phyloP scores from a whole-genome alignment of 2,797 vertebrate species.

The Neoniphon sammara region DNA sequence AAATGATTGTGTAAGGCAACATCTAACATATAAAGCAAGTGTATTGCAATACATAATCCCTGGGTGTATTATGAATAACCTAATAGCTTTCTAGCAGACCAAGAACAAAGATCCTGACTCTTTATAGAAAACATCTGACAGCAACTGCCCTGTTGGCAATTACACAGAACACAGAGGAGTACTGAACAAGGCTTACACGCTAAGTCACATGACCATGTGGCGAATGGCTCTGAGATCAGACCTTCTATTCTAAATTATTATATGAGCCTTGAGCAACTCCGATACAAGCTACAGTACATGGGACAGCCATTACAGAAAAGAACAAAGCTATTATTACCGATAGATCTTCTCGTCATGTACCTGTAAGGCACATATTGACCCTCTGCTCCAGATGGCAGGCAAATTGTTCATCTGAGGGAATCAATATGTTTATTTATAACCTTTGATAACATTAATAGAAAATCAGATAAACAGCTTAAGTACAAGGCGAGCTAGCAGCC shows the following conservation, averaged over 20 bases:
- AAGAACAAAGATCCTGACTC: constrained; percentile 19
- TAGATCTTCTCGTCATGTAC: constrained; percentile 59
- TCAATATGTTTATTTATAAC: constrained; percentile 72
- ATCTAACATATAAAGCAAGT: too few species aligned
- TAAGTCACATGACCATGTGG: constrained; percentile 19
- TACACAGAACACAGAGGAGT: neutral
- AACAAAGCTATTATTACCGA: constrained; percentile 58
- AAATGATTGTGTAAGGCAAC: too few species aligned
- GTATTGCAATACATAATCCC: too few species aligned
- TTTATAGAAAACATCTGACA: constrained; percentile 21
- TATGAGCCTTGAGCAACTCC: constrained; percentile 43
- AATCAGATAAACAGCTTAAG: constrained; percentile 50
- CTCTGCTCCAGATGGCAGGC: constrained; percentile 44
- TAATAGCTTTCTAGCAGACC: too few species aligned
- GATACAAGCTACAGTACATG: constrained; percentile 51
- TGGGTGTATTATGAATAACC: too few species aligned
- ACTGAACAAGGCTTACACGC: constrained; percentile 3
- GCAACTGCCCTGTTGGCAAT: neutral
- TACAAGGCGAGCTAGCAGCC: constrained; percentile 32
- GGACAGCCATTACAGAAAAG: constrained; percentile 27
- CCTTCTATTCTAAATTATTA: constrained; percentile 9
- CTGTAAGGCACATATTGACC: constrained; percentile 72
- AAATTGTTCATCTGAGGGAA: constrained; percentile 65
- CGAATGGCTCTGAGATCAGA: constrained; percentile 25
- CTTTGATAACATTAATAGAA: constrained; percentile 57